Evolutionary conservation across 2,888 invertebrate species (phyloP).

Genomic region (Dynastes hyllus): DNA sequence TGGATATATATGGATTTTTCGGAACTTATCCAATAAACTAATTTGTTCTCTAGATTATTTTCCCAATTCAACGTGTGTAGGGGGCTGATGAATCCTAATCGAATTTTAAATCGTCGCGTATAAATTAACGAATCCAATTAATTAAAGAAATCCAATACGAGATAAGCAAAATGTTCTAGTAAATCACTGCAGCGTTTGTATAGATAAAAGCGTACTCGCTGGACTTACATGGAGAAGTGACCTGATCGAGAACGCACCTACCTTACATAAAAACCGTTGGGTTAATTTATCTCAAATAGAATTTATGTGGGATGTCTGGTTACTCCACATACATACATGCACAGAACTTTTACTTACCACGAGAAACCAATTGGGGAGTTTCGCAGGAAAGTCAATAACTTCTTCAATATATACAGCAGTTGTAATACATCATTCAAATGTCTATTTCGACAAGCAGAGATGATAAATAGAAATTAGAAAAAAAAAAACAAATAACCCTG

Average conservation of each 20-base stretch:
- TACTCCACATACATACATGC: background rate
- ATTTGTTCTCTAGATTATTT: background rate
- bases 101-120: slow-evolving; percentile 6
- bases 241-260: slow-evolving; percentile 4
- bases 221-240: slow-evolving; percentile 19
- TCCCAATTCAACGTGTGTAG: background rate
- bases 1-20: background rate
- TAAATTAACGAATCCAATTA: slow-evolving; percentile 37
- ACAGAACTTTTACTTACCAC: background rate
- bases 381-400: slow-evolving; percentile 20
- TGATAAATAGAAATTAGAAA: slow-evolving; percentile 41
- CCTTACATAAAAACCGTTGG: slow-evolving; percentile 12
- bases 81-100: background rate
- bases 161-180: slow-evolving; percentile 32
- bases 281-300: slow-evolving; percentile 9
- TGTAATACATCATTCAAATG: slow-evolving; percentile 40
- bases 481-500: background rate
- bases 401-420: slow-evolving; percentile 1
- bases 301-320: background rate
- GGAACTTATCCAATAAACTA: background rate
- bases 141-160: slow-evolving; percentile 24
- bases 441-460: slow-evolving; percentile 32
- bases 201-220: slow-evolving; percentile 12
- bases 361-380: slow-evolving; percentile 14
- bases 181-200: slow-evolving; percentile 33